phyloP scores from a whole-genome alignment of 2,888 invertebrate genomes.

The Hydrotaea diabolus region DNA sequence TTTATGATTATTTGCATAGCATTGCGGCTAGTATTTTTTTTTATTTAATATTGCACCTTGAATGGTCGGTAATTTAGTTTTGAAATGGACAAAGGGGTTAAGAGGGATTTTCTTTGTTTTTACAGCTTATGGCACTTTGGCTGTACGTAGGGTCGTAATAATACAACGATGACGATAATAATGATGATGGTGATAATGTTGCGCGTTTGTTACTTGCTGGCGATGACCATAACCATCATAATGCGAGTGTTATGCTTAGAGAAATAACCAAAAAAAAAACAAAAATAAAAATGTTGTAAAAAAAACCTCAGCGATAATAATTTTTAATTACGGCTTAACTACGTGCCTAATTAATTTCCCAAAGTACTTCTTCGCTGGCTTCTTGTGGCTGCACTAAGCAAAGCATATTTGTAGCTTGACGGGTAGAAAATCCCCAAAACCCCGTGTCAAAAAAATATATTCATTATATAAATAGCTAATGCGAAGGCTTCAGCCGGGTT shows the following conservation, averaged over 20 bases:
- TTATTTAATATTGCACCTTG: slow-evolving; percentile 1
- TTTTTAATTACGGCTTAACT: slow-evolving; percentile 60
- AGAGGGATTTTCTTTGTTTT: background rate
- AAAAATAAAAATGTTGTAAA: background rate
- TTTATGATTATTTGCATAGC: slow-evolving; percentile 7
- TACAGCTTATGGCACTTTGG: background rate
- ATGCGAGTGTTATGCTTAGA: slow-evolving; percentile 4
- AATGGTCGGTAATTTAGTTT: too few relatives aligned
- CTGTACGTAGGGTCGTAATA: slow-evolving; percentile 9
- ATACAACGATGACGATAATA: background rate
- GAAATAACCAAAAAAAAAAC: background rate
- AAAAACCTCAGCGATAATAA: slow-evolving; percentile 26
- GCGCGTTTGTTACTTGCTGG: background rate
- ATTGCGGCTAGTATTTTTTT: background rate
- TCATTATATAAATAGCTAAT: slow-evolving; percentile 9
- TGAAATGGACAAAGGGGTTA: too few relatives aligned
- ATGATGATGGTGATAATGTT: background rate
- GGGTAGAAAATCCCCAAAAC: background rate
- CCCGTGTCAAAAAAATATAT: background rate
- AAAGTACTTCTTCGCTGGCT: slow-evolving; percentile 22
- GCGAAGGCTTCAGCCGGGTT: background rate
- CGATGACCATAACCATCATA: background rate
- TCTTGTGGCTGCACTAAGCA: background rate
- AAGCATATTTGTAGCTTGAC: background rate
- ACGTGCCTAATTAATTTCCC: slow-evolving; percentile 59